phyloP scores from a whole-genome alignment of 2,888 invertebrate species.

The Oscheius sp. region DNA sequence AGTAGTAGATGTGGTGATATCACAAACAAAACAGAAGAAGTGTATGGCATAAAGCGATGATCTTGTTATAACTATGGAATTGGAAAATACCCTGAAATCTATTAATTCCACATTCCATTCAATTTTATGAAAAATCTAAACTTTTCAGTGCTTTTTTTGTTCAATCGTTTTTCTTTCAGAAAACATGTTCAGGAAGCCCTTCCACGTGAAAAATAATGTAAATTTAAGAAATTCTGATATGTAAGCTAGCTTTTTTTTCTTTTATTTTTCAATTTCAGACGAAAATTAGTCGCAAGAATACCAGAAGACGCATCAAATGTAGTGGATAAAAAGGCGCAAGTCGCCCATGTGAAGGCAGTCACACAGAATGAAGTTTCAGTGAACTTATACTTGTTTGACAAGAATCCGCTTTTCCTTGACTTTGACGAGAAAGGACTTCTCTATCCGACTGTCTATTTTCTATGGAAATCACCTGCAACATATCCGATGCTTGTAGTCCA shows the following conservation, averaged over 20 bases:
- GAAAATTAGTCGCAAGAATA: constrained; percentile 39
- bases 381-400: constrained; percentile 59
- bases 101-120: neutral
- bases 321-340: constrained; percentile 33
- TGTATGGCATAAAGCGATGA: neutral
- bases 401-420: constrained; percentile 60
- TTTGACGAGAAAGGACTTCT: constrained; percentile 41
- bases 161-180: neutral
- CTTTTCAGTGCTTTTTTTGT: neutral
- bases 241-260: constrained; percentile 38
- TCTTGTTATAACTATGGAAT: no score
- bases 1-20: neutral
- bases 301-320: constrained; percentile 29
- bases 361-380: constrained; percentile 42
- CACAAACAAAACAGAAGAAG: no score
- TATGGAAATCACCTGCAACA: constrained; percentile 50
- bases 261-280: constrained; percentile 26
- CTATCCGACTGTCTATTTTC: constrained; percentile 52
- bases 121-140: neutral
- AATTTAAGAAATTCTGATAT: constrained; percentile 63
- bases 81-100: no score
- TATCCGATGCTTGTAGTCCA: constrained; percentile 59
- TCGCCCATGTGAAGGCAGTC: constrained; percentile 48
- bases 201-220: constrained; percentile 60
- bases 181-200: constrained; percentile 64